Conservation (phyloP, 1,140 invertebrate species). For the Eupristina koningsbergeri region DNA sequence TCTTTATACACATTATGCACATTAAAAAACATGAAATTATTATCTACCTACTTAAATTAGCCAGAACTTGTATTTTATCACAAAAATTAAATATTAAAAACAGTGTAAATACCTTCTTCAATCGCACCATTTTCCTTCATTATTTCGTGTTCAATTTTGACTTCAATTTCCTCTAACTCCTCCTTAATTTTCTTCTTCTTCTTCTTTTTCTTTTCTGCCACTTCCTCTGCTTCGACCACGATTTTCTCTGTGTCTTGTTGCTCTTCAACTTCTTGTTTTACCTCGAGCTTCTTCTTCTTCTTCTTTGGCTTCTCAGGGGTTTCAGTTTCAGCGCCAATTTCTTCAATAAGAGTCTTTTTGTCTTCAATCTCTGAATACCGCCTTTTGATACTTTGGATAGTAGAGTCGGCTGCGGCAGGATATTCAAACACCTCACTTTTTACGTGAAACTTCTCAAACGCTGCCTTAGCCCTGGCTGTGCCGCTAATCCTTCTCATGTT, state of each 20-base stretch:
- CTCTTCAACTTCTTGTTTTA: slow-evolving; percentile 17
- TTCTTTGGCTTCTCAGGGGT: slow-evolving; percentile 58
- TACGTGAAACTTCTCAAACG: slow-evolving; percentile 92
- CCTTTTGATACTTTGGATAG: slow-evolving; percentile 70
- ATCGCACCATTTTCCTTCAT: neutral
- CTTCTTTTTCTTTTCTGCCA: slow-evolving; percentile 57
- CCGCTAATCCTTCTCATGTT: slow-evolving; percentile 88
- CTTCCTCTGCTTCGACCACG: slow-evolving; percentile 12
- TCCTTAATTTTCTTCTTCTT: slow-evolving; percentile 56
- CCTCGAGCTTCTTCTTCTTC: slow-evolving; percentile 54
- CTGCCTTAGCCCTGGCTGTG: slow-evolving; percentile 87
- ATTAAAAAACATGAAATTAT: no score
- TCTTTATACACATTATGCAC: no score
- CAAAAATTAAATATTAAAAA: no score
- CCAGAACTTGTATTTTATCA: no score
- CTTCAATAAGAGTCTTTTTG: slow-evolving; percentile 70
- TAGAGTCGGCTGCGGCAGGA: slow-evolving; percentile 76
- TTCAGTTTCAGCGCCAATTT: slow-evolving; percentile 56
- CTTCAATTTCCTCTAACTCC: slow-evolving; percentile 39
- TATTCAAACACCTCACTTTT: slow-evolving; percentile 83
- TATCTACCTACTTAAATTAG: no score
- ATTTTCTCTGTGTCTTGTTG: neutral
- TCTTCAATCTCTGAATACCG: slow-evolving; percentile 68
- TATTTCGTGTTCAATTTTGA: neutral
- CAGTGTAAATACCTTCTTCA: slow-evolving; percentile 16